A percentile compares a stretch with the other conserved stretches of the same genome.
phyloP scores from a whole-genome alignment of 2,888 invertebrate genomes.

The Erebia ligea region DNA sequence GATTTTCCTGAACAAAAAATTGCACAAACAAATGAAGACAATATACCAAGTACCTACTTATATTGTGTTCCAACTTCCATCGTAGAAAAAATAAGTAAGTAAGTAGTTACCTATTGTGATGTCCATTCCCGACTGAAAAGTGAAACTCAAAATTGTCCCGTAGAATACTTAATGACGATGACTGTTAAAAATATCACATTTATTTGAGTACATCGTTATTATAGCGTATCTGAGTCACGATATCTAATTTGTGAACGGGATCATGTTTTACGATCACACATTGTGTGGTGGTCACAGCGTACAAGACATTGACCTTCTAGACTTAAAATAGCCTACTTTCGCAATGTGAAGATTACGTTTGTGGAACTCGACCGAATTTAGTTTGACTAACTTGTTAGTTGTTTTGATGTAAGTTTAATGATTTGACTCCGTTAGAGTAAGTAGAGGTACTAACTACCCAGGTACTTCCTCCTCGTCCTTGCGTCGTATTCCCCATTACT shows the following conservation, averaged over 20 bases:
- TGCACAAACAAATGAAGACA: too few species aligned
- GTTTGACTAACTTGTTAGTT: background rate
- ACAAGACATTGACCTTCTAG: slow-evolving; percentile 71
- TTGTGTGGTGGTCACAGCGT: slow-evolving; percentile 53
- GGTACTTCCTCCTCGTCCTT: too few species aligned
- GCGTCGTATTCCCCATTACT: too few species aligned
- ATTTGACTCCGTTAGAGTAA: background rate
- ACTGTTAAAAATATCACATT: slow-evolving; percentile 15
- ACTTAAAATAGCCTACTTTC: slow-evolving; percentile 56
- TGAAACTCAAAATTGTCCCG: background rate
- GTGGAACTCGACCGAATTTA: slow-evolving; percentile 23
- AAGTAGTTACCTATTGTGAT: background rate
- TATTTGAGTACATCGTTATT: slow-evolving; percentile 25
- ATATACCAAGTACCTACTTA: background rate
- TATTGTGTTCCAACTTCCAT: too few species aligned
- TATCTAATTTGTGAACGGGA: slow-evolving; percentile 40
- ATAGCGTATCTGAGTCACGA: slow-evolving; percentile 37
- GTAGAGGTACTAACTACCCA: too few species aligned
- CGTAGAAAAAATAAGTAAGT: background rate
- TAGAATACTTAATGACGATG: slow-evolving; percentile 10
- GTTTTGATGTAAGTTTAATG: background rate
- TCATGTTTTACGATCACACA: slow-evolving; percentile 50
- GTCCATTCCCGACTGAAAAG: background rate
- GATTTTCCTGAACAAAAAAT: too few species aligned
- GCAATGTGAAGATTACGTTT: slow-evolving; percentile 26